Evolutionary conservation across 2,797 vertebrate species (phyloP).

Genomic region (Alectoris magna): DNA sequence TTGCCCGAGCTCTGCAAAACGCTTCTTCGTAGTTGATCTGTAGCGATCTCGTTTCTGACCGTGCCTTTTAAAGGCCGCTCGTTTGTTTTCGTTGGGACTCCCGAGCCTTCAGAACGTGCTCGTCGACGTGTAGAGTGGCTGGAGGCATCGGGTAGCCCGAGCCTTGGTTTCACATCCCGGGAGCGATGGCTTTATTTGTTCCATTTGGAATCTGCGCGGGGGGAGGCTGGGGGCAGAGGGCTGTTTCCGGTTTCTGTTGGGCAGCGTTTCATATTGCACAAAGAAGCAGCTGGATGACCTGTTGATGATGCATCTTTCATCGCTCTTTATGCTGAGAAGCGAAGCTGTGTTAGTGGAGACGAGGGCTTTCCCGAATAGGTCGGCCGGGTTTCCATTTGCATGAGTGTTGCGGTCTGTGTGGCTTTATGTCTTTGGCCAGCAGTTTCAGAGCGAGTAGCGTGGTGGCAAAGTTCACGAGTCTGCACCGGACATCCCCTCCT

Average conservation of each 20-base stretch:
- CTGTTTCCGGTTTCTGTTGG: constrained; percentile 43
- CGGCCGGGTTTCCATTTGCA: background rate
- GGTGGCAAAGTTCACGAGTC: background rate
- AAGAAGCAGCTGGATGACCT: constrained; percentile 11
- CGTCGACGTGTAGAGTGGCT: too few relatives aligned
- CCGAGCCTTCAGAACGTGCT: background rate
- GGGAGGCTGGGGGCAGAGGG: background rate
- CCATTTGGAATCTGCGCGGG: background rate
- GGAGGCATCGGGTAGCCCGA: background rate
- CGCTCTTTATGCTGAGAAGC: background rate
- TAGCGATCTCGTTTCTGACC: background rate
- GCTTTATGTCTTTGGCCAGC: background rate
- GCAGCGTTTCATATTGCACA: background rate
- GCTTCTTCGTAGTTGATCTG: background rate
- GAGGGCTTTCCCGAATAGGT: background rate
- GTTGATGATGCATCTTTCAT: constrained; percentile 11
- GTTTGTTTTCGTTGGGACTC: background rate
- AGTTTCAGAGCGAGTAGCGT: background rate
- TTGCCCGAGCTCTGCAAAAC: background rate
- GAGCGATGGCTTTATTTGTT: background rate
- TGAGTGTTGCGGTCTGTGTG: fast-evolving
- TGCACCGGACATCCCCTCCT: fast-evolving
- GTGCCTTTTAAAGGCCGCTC: background rate
- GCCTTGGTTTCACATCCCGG: background rate
- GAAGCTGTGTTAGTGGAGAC: background rate